phyloP scores from a whole-genome alignment of 92 coral and sea anemone species.

The Actinernus sp. region DNA sequence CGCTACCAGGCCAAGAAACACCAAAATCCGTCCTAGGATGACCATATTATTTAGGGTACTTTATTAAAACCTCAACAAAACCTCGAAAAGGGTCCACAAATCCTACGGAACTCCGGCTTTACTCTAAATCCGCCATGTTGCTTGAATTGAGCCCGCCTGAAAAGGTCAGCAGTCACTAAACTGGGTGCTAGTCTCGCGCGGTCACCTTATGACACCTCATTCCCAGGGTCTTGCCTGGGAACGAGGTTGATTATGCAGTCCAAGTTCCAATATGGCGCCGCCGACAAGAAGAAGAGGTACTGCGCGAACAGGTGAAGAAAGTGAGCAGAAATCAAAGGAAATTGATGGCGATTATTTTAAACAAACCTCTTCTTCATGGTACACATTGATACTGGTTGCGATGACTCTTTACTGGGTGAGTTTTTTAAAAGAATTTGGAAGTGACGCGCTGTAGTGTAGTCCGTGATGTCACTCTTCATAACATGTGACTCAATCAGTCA shows the following conservation, averaged over 20 bases:
- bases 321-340: slow-evolving; percentile 4
- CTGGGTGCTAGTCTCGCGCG: slow-evolving; percentile 13
- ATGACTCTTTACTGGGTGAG: slow-evolving; percentile 68
- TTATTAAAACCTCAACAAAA: background rate
- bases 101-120: no score
- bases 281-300: slow-evolving; percentile 39
- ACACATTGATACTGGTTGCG: slow-evolving; percentile 6
- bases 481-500: no score
- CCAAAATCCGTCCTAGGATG: slow-evolving; percentile 90
- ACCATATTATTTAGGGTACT: slow-evolving; percentile 57
- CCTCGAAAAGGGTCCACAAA: background rate
- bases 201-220: background rate
- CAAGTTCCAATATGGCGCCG: slow-evolving; percentile 71
- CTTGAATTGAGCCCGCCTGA: slow-evolving; percentile 13
- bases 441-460: no score
- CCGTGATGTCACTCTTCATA: no score
- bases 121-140: slow-evolving; percentile 41
- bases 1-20: slow-evolving; percentile 86
- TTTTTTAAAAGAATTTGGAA: no score
- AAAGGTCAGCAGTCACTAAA: slow-evolving; percentile 9
- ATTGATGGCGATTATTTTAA: slow-evolving; percentile 51
- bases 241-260: no score
- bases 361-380: slow-evolving; percentile 20
- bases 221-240: no score
- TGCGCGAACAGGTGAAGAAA: slow-evolving; percentile 6